phyloP scores from a whole-genome alignment of 2,113 vertebrate species.

The Speoplatyrhinus poulsoni region DNA sequence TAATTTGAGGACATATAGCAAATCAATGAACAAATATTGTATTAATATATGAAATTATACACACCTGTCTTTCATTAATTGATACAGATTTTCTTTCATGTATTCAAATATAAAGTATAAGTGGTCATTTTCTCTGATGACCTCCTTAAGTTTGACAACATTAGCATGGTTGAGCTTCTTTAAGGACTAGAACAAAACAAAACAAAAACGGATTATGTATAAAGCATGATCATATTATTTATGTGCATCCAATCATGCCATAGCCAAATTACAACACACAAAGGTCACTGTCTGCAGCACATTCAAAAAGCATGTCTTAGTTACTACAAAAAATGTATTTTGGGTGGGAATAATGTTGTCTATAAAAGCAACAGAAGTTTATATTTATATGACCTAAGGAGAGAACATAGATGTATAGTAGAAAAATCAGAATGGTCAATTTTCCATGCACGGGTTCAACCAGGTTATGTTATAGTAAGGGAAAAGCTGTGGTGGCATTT shows the following conservation, averaged over 20 bases:
- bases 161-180: conserved; percentile 99
- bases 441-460: conserved; percentile 55
- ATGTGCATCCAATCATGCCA: conserved; percentile 50
- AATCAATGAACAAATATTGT: background rate
- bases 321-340: conserved; percentile 17
- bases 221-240: background rate
- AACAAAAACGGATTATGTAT: conserved; percentile 11
- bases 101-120: conserved; percentile 99
- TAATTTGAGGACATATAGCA: background rate
- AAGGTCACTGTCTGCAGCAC: conserved; percentile 48
- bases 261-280: conserved; percentile 32
- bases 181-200: conserved; percentile 82
- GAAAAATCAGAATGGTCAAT: conserved; percentile 36
- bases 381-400: conserved; percentile 14
- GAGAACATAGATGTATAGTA: conserved; percentile 6
- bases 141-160: conserved; percentile 97
- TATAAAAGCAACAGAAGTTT: conserved; percentile 29
- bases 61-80: conserved; percentile 98
- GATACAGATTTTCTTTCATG: conserved; percentile 99
- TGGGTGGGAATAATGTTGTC: background rate
- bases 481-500: conserved; percentile 34
- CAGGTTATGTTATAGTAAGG: conserved; percentile 58
- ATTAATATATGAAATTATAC: conserved; percentile 3
- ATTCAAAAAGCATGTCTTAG: conserved; percentile 45
- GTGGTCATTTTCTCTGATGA: conserved; percentile 96